These are phyloP conservation scores for Parazoanthus darwini DNA, from an alignment of 92 coral and sea anemone genomes.

Conservation along the genomic window DNA sequence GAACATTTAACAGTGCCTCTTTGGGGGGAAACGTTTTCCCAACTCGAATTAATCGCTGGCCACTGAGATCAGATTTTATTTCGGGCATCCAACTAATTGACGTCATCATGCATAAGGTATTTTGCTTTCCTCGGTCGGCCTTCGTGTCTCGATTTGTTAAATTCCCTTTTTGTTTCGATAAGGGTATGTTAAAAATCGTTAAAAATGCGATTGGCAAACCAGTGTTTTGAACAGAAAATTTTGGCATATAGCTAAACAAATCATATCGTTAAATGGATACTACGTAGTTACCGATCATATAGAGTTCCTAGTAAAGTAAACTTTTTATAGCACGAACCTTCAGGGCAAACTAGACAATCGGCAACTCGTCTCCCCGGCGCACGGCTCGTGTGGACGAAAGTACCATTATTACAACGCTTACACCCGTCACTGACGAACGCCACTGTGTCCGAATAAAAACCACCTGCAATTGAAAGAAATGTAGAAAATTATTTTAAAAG, in stretches of 20 bases:
- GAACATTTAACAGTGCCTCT: too few relatives aligned
- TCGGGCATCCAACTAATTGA: too few relatives aligned
- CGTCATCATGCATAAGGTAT: too few relatives aligned
- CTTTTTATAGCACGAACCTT: neutral
- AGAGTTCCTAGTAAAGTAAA: neutral
- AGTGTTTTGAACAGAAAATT: neutral
- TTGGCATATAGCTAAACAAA: neutral
- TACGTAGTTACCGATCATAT: neutral
- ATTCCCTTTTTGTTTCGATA: too few relatives aligned
- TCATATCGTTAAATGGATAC: neutral
- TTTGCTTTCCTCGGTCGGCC: too few relatives aligned
- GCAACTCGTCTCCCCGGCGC: conserved; percentile 4
- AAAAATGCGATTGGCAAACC: too few relatives aligned
- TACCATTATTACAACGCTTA: conserved; percentile 39
- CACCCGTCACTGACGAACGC: conserved; percentile 40
- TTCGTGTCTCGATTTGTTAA: too few relatives aligned
- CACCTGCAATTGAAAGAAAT: conserved; percentile 35
- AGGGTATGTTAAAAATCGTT: too few relatives aligned
- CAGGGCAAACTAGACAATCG: conserved; percentile 20
- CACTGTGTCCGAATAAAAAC: conserved; percentile 48
- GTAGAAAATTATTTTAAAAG: neutral
- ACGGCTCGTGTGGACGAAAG: conserved; percentile 1
- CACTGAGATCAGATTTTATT: too few relatives aligned
- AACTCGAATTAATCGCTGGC: too few relatives aligned
- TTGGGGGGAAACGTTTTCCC: too few relatives aligned